Conservation (phyloP, 1,140 invertebrate species). For the Physella acuta region DNA sequence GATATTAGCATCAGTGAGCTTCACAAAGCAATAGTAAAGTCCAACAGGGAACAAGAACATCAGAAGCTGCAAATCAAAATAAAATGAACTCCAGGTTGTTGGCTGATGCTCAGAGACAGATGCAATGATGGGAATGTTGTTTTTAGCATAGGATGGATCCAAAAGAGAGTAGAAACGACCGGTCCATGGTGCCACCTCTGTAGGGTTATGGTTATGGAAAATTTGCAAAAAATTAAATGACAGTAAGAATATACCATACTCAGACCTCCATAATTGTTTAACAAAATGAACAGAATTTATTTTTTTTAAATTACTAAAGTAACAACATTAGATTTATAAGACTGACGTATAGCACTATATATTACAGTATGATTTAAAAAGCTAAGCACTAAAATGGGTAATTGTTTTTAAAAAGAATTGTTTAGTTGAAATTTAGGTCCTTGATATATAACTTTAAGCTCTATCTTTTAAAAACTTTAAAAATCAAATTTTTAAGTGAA, state of each 20-base stretch:
- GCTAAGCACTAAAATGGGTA: no score
- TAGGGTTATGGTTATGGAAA: slow-evolving; percentile 56
- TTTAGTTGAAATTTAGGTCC: no score
- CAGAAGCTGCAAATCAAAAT: slow-evolving; percentile 93
- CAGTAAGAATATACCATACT: neutral
- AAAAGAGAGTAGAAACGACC: slow-evolving; percentile 96
- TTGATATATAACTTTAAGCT: no score
- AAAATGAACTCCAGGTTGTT: slow-evolving; percentile 97
- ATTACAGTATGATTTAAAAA: no score
- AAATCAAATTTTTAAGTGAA: no score
- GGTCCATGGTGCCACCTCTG: slow-evolving; percentile 97
- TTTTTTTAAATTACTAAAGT: no score
- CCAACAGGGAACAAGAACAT: slow-evolving; percentile 94
- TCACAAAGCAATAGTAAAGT: slow-evolving; percentile 92
- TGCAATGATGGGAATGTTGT: slow-evolving; percentile 98
- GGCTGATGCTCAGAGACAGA: slow-evolving; percentile 99
- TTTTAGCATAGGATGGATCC: slow-evolving; percentile 98
- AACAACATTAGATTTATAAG: no score
- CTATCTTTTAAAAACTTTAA: no score
- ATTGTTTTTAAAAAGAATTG: no score
- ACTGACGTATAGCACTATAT: no score
- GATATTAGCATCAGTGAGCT: slow-evolving; percentile 92
- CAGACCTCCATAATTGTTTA: no score
- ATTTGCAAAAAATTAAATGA: neutral
- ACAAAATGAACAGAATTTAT: no score